phyloP scores from a whole-genome alignment of 1,140 invertebrate species.

The Drosophila sp. region DNA sequence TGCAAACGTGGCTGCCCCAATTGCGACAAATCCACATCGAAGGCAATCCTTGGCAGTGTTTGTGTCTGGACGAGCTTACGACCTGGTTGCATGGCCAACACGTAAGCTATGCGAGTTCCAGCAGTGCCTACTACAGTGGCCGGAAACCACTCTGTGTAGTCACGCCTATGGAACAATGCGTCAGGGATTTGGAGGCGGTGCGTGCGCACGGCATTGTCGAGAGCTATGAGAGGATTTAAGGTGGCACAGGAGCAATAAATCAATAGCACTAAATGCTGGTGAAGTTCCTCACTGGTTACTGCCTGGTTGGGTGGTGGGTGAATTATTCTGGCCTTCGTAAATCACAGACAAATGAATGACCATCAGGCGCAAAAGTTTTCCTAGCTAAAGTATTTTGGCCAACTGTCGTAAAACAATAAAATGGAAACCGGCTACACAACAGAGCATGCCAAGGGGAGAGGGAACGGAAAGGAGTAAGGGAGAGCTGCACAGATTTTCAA shows the following conservation, averaged over 20 bases:
- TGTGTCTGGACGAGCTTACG: conserved; percentile 71
- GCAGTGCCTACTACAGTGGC: conserved; percentile 68
- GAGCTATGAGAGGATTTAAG: conserved; percentile 62
- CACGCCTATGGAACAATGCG: conserved; percentile 64
- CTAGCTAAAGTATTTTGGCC: conserved; percentile 76
- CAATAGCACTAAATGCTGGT: conserved; percentile 69
- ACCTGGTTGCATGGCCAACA: conserved; percentile 54
- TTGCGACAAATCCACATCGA: conserved; percentile 66
- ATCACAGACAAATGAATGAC: conserved; percentile 81
- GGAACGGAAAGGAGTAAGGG: background rate
- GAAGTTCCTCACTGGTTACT: conserved; percentile 30
- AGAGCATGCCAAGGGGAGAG: conserved; percentile 10
- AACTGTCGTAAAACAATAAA: conserved; percentile 83
- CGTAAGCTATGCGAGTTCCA: conserved; percentile 54
- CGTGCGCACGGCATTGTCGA: conserved; percentile 58
- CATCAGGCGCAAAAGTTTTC: conserved; percentile 74
- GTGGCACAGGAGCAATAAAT: conserved; percentile 58
- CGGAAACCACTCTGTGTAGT: conserved; percentile 72
- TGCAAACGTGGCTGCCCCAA: conserved; percentile 20
- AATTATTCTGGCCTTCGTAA: conserved; percentile 51
- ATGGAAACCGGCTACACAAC: conserved; percentile 60
- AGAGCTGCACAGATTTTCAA: conserved; percentile 71
- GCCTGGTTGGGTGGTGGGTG: background rate
- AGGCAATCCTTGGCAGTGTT: conserved; percentile 82
- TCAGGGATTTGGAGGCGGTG: conserved; percentile 55